Evolutionary conservation across 2,888 invertebrate species (phyloP), one percentile per base, ranked within the genome.

Genomic region (Dascillus cervinus): DNA sequence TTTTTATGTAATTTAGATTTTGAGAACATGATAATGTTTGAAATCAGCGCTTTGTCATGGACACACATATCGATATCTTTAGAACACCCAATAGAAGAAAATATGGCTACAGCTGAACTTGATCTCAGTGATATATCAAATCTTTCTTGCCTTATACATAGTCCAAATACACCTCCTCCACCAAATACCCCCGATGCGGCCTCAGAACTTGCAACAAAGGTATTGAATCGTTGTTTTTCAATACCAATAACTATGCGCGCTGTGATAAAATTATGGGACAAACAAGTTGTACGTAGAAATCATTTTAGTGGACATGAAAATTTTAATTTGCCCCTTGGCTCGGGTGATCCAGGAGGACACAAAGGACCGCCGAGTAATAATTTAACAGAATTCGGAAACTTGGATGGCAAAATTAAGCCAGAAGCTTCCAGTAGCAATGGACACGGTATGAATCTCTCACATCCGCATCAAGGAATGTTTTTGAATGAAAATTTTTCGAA

Each of bases 71-170:
- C 87, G 5, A 80, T 96, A 11, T 84, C 89, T 4, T 75, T 96
- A 56, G 92, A 94, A 59, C 92, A 95, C 67, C 94, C 95, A 0
- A 69, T 82, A 11, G 90, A 91, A 56, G 92, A 92, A 62, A 84
- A 87, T 39, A 82, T 95, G 79, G 88, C 91, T 1, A 92, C 94
- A 0, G 85, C 88, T 8, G 94, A 95, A 60, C 72, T 96, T 41
- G 84, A 91, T 60, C 69, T 96, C 29, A 70, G 76, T 3, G 90
- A 92, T 52, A 77, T 86, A 10, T 79, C 83, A 0, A 79, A 81
- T 41, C 75, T 90, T 0, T 77, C 80, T 28, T 92, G 91, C 51
- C 72, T 78, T 15, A 75, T 94, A 1, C 82, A 81, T 57, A 77
- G 79, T 13, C 71, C 79, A 0, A 57, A 58, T 3, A 71, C 49